Evolutionary conservation across 1,140 invertebrate genomes (phyloP).

Genomic region (Hydropsyche tenuis): DNA sequence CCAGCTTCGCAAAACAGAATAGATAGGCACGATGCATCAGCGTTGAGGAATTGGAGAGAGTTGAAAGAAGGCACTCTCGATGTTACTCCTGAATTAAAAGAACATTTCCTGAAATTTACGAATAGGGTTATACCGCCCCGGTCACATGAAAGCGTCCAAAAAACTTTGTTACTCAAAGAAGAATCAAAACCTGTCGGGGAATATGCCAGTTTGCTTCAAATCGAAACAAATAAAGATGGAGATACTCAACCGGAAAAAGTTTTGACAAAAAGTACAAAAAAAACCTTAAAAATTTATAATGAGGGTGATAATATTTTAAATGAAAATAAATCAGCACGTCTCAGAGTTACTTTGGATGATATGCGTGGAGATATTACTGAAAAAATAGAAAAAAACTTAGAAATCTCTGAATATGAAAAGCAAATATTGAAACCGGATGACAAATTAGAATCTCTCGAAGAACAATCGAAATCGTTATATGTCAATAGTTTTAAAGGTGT

Average conservation of each 20-base stretch:
- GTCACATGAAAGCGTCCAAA: slow-evolving; percentile 48
- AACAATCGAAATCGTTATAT: background rate
- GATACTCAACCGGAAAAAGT: background rate
- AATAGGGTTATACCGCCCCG: slow-evolving; percentile 61
- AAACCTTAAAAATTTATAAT: too few relatives aligned
- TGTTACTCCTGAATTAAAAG: slow-evolving; percentile 59
- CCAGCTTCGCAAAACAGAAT: slow-evolving; percentile 65
- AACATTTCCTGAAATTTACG: slow-evolving; percentile 73
- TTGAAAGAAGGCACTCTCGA: slow-evolving; percentile 63
- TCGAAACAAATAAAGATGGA: slow-evolving; percentile 8
- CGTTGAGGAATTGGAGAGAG: slow-evolving; percentile 72
- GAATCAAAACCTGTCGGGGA: slow-evolving; percentile 52
- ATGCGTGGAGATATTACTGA: background rate
- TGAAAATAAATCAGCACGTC: background rate
- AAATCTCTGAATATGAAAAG: background rate
- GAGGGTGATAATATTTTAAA: background rate
- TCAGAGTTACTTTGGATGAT: slow-evolving; percentile 13
- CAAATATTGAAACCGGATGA: background rate
- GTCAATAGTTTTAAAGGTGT: too few relatives aligned
- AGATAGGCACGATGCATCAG: slow-evolving; percentile 68
- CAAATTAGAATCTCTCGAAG: background rate
- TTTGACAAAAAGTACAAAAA: too few relatives aligned
- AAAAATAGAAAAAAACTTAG: background rate
- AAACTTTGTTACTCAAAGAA: too few relatives aligned
- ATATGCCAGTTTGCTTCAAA: slow-evolving; percentile 56